Evolutionary conservation across 2,888 invertebrate genomes (phyloP).

Genomic region (Teinopalpus imperialis): DNA sequence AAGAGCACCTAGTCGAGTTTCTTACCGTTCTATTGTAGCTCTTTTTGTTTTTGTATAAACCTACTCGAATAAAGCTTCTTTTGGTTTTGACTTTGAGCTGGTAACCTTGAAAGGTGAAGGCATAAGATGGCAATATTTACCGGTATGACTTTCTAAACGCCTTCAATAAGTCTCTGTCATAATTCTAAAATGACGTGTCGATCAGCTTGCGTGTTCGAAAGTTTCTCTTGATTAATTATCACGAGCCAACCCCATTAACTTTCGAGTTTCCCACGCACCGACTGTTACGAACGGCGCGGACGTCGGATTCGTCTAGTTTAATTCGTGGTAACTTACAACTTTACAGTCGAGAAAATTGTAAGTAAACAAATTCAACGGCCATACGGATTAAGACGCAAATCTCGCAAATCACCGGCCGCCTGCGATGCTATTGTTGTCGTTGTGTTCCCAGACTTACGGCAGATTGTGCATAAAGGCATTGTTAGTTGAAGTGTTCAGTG

Average conservation of each 20-base stretch:
- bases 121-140: no score
- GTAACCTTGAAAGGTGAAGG: no score
- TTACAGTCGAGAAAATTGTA: conserved; percentile 5
- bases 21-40: no score
- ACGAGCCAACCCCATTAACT: conserved; percentile 38
- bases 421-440: conserved; percentile 6
- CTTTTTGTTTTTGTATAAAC: no score
- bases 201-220: conserved; percentile 28
- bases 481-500: conserved; percentile 38
- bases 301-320: conserved; percentile 11
- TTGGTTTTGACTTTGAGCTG: no score
- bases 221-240: conserved; percentile 23
- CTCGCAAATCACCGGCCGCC: background rate
- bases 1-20: no score
- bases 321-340: conserved; percentile 6
- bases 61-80: no score
- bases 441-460: conserved; percentile 56
- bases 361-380: background rate
- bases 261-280: conserved; percentile 48
- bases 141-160: no score
- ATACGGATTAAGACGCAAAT: background rate
- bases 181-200: no score
- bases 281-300: conserved; percentile 27
- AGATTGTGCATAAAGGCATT: conserved; percentile 55
- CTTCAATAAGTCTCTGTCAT: no score